A percentile compares a stretch with the other conserved stretches of the same genome.
Conservation (phyloP, 2,113 vertebrate genomes). For the Etheostoma spectabile region DNA sequence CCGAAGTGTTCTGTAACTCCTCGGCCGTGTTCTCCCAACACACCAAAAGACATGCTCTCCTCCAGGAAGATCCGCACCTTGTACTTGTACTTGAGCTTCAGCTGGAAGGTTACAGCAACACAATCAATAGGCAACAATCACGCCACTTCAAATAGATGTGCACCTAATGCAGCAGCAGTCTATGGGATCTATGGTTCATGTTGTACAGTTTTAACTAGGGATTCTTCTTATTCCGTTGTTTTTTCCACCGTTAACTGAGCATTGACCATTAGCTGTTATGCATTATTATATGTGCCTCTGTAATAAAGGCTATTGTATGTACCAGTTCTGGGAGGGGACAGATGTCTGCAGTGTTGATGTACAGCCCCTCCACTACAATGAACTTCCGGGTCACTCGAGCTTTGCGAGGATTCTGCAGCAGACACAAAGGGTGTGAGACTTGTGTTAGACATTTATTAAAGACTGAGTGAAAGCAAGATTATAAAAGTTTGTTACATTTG, state of each 20-base stretch:
- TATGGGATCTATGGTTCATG: background rate
- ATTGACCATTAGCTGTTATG: too few species aligned
- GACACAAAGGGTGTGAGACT: constrained; percentile 36
- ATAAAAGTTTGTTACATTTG: too few species aligned
- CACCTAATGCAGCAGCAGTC: background rate
- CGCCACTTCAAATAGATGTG: background rate
- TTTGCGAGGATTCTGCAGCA: constrained; percentile 92
- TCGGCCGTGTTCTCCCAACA: constrained; percentile 93
- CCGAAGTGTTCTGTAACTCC: constrained; percentile 97
- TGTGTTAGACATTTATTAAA: background rate
- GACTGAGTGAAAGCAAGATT: background rate
- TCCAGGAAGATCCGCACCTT: constrained; percentile 97
- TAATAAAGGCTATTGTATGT: constrained; percentile 32
- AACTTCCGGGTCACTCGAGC: constrained; percentile 94
- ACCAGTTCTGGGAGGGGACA: constrained; percentile 97
- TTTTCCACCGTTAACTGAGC: too few species aligned
- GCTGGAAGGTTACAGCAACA: constrained; percentile 75
- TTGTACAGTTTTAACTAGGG: background rate
- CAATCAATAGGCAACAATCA: too few species aligned
- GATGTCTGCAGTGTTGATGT: constrained; percentile 93
- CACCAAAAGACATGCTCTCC: constrained; percentile 97
- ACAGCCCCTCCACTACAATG: constrained; percentile 94
- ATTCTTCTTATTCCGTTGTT: too few species aligned
- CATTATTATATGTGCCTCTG: too few species aligned
- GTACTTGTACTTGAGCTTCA: constrained; percentile 96